These are phyloP conservation scores for Acromyrmex echinatior DNA, from an alignment of 1,140 invertebrate species.

Conservation along the genomic window DNA sequence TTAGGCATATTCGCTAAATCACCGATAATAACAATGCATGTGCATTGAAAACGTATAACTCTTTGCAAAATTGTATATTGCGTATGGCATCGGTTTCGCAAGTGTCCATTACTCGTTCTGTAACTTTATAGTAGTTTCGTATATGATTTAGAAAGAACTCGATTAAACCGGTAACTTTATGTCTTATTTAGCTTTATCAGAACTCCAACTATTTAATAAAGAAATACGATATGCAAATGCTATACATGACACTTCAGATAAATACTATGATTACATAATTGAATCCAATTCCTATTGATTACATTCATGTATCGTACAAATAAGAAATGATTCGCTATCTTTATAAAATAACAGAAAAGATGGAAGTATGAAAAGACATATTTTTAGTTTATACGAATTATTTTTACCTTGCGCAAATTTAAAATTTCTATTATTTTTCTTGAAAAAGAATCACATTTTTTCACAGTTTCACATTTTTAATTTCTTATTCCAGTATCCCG, in stretches of 20 bases:
- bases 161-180: conserved; percentile 18
- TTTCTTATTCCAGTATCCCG: background rate
- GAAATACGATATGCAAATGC: conserved; percentile 13
- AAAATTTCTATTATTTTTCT: background rate
- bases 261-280: conserved; percentile 5
- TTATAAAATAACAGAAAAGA: background rate
- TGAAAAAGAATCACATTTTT: background rate
- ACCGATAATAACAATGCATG: background rate
- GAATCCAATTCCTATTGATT: background rate
- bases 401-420: background rate
- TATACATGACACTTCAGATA: background rate
- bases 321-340: background rate
- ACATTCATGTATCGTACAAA: background rate
- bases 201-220: background rate
- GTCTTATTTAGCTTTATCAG: background rate
- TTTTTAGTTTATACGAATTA: background rate
- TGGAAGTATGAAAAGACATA: background rate
- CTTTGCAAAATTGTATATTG: conserved; percentile 9
- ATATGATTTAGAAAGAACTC: conserved; percentile 7
- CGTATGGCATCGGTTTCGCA: conserved; percentile 21
- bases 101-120: background rate
- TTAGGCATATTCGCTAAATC: background rate
- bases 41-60: background rate
- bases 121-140: conserved; percentile 11
- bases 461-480: background rate